phyloP scores from a whole-genome alignment of 2,888 invertebrate genomes.

The Xylocampa areola region DNA sequence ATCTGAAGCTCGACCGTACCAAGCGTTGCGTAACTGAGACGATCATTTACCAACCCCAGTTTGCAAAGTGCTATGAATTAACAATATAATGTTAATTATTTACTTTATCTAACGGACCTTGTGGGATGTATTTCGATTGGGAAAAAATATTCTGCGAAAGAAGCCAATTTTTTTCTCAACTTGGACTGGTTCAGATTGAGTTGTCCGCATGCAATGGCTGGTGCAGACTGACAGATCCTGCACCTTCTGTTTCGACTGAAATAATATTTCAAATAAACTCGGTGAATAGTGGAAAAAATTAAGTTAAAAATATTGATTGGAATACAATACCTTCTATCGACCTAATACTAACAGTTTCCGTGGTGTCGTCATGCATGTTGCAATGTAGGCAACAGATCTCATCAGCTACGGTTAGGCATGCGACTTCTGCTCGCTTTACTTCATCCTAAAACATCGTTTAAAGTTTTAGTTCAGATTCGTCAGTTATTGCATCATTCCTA shows the following conservation, averaged over 20 bases:
- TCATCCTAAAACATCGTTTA: conserved; percentile 66
- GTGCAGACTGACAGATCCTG: conserved; percentile 64
- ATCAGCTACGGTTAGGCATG: conserved; percentile 73
- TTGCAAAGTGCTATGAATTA: too few relatives aligned
- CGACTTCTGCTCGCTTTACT: conserved; percentile 75
- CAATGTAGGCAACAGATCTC: conserved; percentile 68
- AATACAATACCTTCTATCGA: conserved; percentile 35
- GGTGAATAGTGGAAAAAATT: conserved; percentile 4
- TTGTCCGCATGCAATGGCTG: conserved; percentile 56
- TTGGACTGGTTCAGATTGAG: conserved; percentile 68
- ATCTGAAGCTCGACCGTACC: too few relatives aligned
- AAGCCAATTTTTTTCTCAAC: conserved; percentile 66
- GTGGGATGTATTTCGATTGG: conserved; percentile 63
- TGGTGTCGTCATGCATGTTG: conserved; percentile 67
- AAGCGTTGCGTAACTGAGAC: too few relatives aligned
- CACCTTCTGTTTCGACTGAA: conserved; percentile 55
- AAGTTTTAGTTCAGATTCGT: too few relatives aligned
- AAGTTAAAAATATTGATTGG: not conserved
- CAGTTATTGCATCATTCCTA: too few relatives aligned
- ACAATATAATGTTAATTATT: too few relatives aligned
- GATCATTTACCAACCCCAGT: too few relatives aligned
- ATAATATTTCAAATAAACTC: conserved; percentile 29
- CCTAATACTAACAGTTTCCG: conserved; percentile 74
- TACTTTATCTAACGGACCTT: conserved; percentile 59
- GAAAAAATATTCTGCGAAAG: conserved; percentile 66